Evolutionary conservation across 2,888 invertebrate species (phyloP), one percentile per base, ranked within the genome.

Genomic region (Drosophila borealis): DNA sequence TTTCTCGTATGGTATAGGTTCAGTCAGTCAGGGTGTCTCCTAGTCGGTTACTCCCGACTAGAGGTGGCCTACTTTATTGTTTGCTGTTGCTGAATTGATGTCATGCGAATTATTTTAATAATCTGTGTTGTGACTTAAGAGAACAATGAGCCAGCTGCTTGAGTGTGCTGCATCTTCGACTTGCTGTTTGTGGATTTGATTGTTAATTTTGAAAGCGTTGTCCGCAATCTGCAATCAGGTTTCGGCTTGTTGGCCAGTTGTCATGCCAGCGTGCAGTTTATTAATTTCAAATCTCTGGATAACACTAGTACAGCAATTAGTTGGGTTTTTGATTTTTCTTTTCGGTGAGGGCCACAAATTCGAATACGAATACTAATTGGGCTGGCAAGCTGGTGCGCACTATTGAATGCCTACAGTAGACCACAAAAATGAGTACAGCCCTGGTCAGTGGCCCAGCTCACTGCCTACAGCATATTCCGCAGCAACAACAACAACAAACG

Each of bases 21-120:
- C 25, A 25, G 21, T 4, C 5, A 14, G 4, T 29, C 3, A 13
- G 19, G 4, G 4, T 17, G 33, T 33, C 9, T n/a, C 1, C 2
- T 11, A 13, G 55, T 44, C 14, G 44, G 14, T 5, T 10, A 34
- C 1, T 2, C 5, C 6, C 14, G 4, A 33, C 2, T 1, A 2
- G 10, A n/a, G n/a, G 10, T 2, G 17, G n/a, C 10, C 13, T 10
- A 1, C 13, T 19, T 6, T 11, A 10, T 10, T 6, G 14, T 10
- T 57, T 17, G 5, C 11, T 46, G 17, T 37, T 11, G 8, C 10
- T 29, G 42, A 49, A 6, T 49, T 68, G 41, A 65, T 68, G 67
- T 79, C 78, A 80, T 69, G 81, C 80, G 79, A 88, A 79, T 70
- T 83, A 86, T 84, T 88, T 88, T 87, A 88, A 87, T 88, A 86